phyloP scores from a whole-genome alignment of 2,797 vertebrate genomes.

The Eulemur mongoz region DNA sequence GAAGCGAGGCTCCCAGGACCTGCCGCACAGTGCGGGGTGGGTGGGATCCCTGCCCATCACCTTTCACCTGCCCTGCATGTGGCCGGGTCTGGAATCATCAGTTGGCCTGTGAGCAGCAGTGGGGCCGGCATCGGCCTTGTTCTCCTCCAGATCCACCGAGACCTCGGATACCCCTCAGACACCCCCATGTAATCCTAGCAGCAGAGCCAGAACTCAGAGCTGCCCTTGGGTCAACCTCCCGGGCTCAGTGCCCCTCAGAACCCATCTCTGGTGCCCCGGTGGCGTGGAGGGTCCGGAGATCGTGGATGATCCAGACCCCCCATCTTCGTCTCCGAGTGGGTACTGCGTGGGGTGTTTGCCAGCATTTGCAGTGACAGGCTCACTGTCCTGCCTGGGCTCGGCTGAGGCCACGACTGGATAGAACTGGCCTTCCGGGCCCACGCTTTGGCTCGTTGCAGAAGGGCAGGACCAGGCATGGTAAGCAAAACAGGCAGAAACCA shows the following conservation, averaged over 20 bases:
- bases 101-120: background rate
- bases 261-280: background rate
- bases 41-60: background rate
- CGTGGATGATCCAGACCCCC: background rate
- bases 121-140: background rate
- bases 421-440: background rate
- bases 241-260: background rate
- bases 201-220: background rate
- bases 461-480: background rate
- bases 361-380: too few species aligned
- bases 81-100: background rate
- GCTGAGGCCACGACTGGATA: background rate
- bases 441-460: background rate
- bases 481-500: background rate
- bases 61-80: background rate
- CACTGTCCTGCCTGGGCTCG: background rate
- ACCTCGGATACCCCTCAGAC: background rate
- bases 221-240: background rate
- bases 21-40: fast-evolving
- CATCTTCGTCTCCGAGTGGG: too few species aligned
- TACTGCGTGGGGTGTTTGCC: too few species aligned
- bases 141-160: background rate
- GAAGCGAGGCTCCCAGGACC: background rate
- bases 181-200: fast-evolving
- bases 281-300: background rate